These are phyloP conservation scores for Gallinago stenura DNA, from an alignment of 2,797 vertebrate genomes.

Conservation along the genomic window DNA sequence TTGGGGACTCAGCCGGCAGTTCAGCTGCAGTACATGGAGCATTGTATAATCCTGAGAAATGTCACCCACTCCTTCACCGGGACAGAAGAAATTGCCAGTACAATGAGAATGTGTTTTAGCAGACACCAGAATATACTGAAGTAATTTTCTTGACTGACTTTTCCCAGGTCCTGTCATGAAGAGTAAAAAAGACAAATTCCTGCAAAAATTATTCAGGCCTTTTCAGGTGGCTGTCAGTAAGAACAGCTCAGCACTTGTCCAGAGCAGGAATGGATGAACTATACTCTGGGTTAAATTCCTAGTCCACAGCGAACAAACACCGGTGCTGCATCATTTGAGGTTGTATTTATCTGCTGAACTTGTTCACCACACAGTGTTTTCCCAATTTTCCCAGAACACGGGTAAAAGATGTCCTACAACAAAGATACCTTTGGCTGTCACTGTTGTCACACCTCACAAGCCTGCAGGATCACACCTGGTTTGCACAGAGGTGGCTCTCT, in stretches of 20 bases:
- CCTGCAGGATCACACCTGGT: background rate
- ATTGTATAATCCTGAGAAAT: background rate
- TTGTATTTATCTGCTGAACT: background rate
- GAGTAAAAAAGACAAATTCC: conserved; percentile 5
- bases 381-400: background rate
- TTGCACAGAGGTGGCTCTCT: background rate
- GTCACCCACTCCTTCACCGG: background rate
- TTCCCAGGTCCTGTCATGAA: background rate
- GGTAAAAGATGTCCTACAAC: background rate
- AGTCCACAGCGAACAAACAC: background rate
- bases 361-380: background rate
- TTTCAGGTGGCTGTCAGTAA: background rate
- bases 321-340: background rate
- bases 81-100: background rate
- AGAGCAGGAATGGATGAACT: background rate
- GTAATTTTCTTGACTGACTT: background rate
- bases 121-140: background rate
- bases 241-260: background rate
- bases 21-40: background rate
- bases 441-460: background rate
- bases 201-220: background rate
- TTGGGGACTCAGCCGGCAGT: background rate
- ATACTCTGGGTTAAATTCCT: background rate
- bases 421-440: background rate
- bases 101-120: background rate